These are phyloP conservation scores for Neuroscelio doddi DNA, from an alignment of 2,888 invertebrate species.

Conservation along the genomic window DNA sequence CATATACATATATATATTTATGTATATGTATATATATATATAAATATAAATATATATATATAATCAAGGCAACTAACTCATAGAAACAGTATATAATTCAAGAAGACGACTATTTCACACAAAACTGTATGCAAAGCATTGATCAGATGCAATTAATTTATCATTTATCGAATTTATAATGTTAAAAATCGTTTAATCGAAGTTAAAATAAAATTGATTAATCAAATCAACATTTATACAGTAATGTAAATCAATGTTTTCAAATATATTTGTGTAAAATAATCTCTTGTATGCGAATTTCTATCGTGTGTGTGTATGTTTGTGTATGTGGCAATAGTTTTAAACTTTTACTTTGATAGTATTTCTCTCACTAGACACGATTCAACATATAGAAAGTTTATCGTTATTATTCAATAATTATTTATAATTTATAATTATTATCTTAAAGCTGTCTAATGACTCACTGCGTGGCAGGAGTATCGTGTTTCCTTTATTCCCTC, in stretches of 20 bases:
- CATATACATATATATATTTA: conserved; percentile 30
- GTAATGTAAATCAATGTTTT: neutral
- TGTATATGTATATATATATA: conserved; percentile 32
- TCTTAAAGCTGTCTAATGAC: conserved; percentile 71
- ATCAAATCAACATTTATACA: too few species aligned
- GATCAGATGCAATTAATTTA: conserved; percentile 29
- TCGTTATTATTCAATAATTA: conserved; percentile 70
- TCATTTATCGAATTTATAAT: conserved; percentile 3
- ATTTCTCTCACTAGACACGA: conserved; percentile 70
- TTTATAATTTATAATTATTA: conserved; percentile 69
- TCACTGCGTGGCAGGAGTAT: conserved; percentile 69
- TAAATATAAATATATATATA: conserved; percentile 16
- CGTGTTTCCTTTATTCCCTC: conserved; percentile 52
- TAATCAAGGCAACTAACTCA: conserved; percentile 57
- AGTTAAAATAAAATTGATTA: too few species aligned
- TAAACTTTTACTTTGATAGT: conserved; percentile 63
- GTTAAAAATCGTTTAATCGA: too few species aligned
- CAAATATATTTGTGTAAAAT: conserved; percentile 19
- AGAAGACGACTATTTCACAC: conserved; percentile 37
- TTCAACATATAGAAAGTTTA: conserved; percentile 71
- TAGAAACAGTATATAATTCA: conserved; percentile 55
- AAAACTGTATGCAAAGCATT: conserved; percentile 24
- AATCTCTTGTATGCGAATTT: conserved; percentile 6
- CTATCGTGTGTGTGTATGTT: conserved; percentile 26
- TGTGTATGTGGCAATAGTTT: conserved; percentile 58